These are phyloP conservation scores for Diacarnus erythraeanus DNA, from an alignment of 37 sponge, comb jelly and placozoan species.

Conservation along the genomic window DNA sequence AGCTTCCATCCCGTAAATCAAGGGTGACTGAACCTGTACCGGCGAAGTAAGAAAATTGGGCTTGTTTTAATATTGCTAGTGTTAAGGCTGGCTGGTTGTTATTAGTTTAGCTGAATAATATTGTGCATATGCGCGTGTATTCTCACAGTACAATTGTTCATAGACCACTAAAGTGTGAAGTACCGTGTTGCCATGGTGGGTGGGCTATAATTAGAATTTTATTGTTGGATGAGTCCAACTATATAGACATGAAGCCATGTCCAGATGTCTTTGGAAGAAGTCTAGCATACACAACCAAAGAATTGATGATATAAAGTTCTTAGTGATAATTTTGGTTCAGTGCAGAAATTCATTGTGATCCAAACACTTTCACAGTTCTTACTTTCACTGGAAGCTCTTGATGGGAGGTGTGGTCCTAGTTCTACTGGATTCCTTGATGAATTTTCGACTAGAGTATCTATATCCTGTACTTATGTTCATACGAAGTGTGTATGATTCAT, in stretches of 20 bases:
- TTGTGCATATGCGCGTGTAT: too few species aligned
- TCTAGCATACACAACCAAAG: too few species aligned
- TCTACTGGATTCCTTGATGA: constrained; percentile 44
- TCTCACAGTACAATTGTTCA: neutral
- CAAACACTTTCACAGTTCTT: constrained; percentile 22
- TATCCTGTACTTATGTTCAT: constrained; percentile 63
- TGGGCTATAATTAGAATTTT: constrained; percentile 13
- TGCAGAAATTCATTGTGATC: too few species aligned
- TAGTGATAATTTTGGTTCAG: neutral
- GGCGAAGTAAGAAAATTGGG: constrained; percentile 17
- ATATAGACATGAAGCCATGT: too few species aligned
- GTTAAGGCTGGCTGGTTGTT: neutral
- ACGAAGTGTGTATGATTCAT: constrained; percentile 55
- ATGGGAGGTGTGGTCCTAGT: constrained; percentile 38
- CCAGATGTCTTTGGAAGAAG: too few species aligned
- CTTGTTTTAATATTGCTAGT: neutral
- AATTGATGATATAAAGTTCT: too few species aligned
- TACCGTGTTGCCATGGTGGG: neutral
- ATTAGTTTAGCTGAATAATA: neutral
- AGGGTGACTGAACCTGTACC: constrained; percentile 31
- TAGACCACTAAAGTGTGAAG: neutral
- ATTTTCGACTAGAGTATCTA: constrained; percentile 58
- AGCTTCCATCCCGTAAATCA: constrained; percentile 34
- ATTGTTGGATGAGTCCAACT: too few species aligned
- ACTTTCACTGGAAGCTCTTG: constrained; percentile 44